Evolutionary conservation across 1,140 invertebrate species (phyloP), one percentile per base, ranked within the genome.

Genomic region (Heterodera carotae): DNA sequence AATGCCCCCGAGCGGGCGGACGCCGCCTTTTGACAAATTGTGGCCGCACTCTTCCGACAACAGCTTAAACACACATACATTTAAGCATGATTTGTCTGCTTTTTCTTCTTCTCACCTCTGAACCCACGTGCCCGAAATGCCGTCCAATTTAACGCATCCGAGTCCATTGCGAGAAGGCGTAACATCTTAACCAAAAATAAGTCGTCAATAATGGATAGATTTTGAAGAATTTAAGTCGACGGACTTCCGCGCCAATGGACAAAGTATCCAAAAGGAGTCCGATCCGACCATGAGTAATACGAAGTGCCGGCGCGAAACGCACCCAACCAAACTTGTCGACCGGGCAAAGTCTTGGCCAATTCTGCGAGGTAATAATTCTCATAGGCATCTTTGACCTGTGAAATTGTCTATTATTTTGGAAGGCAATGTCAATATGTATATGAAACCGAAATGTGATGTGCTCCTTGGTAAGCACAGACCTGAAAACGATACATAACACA

Each of bases 1-100:
- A 66, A 7, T 66, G 10, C 29, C 10, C 62, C 62, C 8, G 27
- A 2, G 27, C 62, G n/a, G 79, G 82, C n/a, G n/a, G n/a, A 71
- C 0, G 83, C 75, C 60, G 80, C 70, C 48, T 84, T 84, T 31
- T 59, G 36, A 67, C 82, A 83, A 53, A 83, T 82, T 64, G 60
- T 81, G 15, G 83, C 73, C 6, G 83, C 78, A 18, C 56, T 36
- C 25, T 82, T 69, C 29, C 84, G 83, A 53, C 82, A 83, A 48
- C 82, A 83, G 34, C 67, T 78, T 56, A 80, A 82, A 33, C 81
- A n/a, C 78, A 25, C 48, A 76, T 53, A 76, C 33, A 29, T 53
- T 70, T 25, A 22, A 78, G 12, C 22, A 2, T 27, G 70, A n/a
- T 62, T 70, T 76, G 5, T n/a, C 31, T 34, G 33, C 25, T 33